Conservation (phyloP, 2,113 vertebrate genomes). For the Poeciliopsis prolifica region DNA sequence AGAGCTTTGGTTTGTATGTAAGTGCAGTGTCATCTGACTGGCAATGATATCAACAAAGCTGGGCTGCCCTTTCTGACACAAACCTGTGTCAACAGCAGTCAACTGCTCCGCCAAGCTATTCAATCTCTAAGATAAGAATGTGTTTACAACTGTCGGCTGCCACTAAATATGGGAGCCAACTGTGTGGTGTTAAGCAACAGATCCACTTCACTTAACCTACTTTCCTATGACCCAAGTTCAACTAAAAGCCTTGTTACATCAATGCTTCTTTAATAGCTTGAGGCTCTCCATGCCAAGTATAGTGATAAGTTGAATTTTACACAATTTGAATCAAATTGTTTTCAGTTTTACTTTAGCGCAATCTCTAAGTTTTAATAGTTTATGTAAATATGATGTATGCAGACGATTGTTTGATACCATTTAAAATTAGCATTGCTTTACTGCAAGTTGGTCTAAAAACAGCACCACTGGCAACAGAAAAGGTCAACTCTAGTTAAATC, state of each 20-base stretch:
- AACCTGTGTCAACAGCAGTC: slow-evolving; percentile 59
- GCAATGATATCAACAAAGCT: slow-evolving; percentile 34
- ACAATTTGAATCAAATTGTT: neutral
- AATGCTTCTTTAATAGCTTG: slow-evolving; percentile 50
- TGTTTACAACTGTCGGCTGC: slow-evolving; percentile 72
- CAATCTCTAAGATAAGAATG: slow-evolving; percentile 58
- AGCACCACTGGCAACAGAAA: slow-evolving; percentile 6
- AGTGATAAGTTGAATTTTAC: slow-evolving; percentile 20
- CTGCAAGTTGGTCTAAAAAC: slow-evolving; percentile 20
- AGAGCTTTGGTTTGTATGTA: slow-evolving; percentile 11
- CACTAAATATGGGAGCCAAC: slow-evolving; percentile 68
- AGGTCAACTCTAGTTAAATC: slow-evolving; percentile 23
- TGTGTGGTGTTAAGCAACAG: slow-evolving; percentile 65
- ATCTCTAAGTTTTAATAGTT: neutral
- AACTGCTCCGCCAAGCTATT: slow-evolving; percentile 49
- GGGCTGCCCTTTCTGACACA: slow-evolving; percentile 42
- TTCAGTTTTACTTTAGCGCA: neutral
- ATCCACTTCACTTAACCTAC: slow-evolving; percentile 72
- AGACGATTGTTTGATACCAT: slow-evolving; percentile 14
- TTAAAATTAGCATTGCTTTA: slow-evolving; percentile 24
- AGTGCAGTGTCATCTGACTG: slow-evolving; percentile 24
- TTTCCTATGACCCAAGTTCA: slow-evolving; percentile 68
- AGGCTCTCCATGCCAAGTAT: slow-evolving; percentile 40
- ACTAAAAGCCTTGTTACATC: slow-evolving; percentile 55
- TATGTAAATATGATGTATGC: slow-evolving; percentile 9